Conservation (phyloP, 2,797 vertebrate species). For the Sibirionetta formosa region DNA sequence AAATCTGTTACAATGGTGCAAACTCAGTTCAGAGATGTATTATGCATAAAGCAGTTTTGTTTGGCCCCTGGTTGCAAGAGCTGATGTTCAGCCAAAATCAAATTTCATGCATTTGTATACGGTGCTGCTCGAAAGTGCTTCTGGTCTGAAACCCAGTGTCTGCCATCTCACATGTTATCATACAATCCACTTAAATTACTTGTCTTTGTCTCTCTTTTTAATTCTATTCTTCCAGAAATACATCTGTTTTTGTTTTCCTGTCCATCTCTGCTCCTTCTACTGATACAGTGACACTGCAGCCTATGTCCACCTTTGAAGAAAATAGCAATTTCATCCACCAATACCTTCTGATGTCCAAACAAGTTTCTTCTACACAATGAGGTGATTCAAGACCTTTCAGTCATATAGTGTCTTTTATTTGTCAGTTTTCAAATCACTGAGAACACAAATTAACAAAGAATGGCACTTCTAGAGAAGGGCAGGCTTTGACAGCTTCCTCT, state of each 20-base stretch:
- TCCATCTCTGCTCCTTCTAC: neutral
- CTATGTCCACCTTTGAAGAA: neutral
- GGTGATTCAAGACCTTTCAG: neutral
- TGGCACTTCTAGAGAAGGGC: neutral
- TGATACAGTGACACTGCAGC: neutral
- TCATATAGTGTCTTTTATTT: neutral
- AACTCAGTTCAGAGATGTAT: neutral
- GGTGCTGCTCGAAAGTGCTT: neutral
- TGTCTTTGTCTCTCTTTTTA: neutral
- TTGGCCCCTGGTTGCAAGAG: neutral
- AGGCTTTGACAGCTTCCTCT: neutral
- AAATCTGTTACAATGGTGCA: neutral
- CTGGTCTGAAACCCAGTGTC: neutral
- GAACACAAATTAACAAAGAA: neutral
- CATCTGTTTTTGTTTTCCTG: neutral
- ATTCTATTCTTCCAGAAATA: neutral
- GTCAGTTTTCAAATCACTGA: neutral
- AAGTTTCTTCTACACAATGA: neutral
- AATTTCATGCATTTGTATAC: constrained; percentile 20
- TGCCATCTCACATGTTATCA: neutral
- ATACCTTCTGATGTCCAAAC: neutral
- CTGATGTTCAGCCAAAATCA: constrained; percentile 33
- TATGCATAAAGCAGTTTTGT: constrained; percentile 17
- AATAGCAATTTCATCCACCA: neutral
- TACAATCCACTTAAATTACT: neutral